Conservation (phyloP, 2,113 vertebrate species). For the Alosa alosa region DNA sequence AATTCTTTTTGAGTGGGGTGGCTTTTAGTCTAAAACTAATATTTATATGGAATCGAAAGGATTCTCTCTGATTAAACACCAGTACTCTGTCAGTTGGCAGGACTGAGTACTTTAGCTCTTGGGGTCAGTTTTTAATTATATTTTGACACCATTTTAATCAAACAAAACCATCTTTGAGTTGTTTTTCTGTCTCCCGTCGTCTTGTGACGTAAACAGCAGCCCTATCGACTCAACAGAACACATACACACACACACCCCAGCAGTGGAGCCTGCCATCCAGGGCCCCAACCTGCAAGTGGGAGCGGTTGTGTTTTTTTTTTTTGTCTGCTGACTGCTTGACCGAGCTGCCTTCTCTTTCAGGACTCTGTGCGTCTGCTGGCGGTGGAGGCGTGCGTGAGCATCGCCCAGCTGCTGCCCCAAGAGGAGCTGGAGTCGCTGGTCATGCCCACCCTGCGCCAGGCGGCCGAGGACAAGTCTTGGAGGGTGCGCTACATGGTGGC, state of each 20-base stretch:
- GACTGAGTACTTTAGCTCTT: no score
- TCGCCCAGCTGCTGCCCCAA: conserved; percentile 81
- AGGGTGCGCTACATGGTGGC: conserved; percentile 92
- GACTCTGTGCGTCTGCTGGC: conserved; percentile 84
- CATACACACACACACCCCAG: neutral
- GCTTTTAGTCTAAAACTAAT: neutral
- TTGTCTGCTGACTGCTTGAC: no score
- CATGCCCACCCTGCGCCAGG: conserved; percentile 84
- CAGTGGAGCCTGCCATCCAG: no score
- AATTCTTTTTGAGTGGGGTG: neutral
- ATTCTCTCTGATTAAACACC: neutral
- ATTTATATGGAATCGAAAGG: neutral
- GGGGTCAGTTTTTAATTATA: neutral
- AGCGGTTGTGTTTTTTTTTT: no score
- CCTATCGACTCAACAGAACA: neutral
- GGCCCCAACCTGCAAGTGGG: no score
- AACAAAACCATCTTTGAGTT: neutral
- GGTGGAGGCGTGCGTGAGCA: conserved; percentile 86
- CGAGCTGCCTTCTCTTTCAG: conserved; percentile 47
- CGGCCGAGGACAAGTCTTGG: conserved; percentile 90
- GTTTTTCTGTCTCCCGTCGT: neutral
- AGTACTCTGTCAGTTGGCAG: no score
- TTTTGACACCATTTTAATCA: neutral
- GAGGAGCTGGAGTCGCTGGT: conserved; percentile 84
- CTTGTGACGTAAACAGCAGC: neutral